Percentiles rank a stretch among this genome's conserved stretches.
Conservation (phyloP, 2,113 vertebrate species). For the Cryptomyrus ogoouensis region DNA sequence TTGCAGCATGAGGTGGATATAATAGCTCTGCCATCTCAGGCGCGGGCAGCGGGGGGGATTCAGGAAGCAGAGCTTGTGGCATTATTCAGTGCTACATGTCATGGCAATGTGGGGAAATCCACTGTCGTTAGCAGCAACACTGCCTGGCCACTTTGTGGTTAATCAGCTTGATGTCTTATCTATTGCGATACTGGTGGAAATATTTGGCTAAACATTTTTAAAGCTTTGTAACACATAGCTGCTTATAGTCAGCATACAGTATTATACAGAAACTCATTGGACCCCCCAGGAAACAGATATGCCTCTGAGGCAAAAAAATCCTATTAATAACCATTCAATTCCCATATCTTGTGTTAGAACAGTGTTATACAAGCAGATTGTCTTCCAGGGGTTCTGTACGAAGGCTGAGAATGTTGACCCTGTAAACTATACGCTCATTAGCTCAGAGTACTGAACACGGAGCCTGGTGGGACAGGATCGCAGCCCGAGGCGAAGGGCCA, state of each 20-base stretch:
- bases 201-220: background rate
- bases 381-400: background rate
- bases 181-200: background rate
- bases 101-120: background rate
- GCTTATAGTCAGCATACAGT: background rate
- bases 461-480: background rate
- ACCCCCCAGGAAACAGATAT: constrained; percentile 2
- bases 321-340: constrained; percentile 2
- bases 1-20: background rate
- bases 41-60: background rate
- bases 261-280: background rate
- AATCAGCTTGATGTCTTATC: background rate
- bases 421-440: background rate
- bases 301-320: background rate
- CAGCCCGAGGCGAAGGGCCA: background rate
- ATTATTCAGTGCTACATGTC: background rate
- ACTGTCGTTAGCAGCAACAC: background rate
- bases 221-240: background rate
- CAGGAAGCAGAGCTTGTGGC: background rate
- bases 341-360: background rate
- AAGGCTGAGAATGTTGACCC: background rate
- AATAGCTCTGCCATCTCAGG: background rate
- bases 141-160: background rate
- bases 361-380: background rate
- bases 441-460: background rate